These are phyloP conservation scores for Scomber colias DNA, from an alignment of 2,113 vertebrate species.

Conservation along the genomic window DNA sequence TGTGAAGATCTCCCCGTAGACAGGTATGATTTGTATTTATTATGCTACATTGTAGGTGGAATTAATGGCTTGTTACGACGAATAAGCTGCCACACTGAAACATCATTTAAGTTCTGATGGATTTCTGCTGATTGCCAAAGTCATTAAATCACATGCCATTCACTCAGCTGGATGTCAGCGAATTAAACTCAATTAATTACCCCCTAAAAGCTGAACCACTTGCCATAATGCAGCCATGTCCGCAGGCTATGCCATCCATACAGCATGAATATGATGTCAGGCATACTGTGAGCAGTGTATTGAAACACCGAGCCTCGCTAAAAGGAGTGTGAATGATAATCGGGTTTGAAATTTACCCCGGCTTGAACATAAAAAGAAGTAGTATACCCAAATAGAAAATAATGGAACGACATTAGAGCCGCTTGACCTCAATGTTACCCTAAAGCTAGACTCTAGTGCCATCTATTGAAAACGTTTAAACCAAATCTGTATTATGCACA, in stretches of 20 bases:
- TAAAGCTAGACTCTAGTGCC: constrained; percentile 95
- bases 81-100: constrained; percentile 12
- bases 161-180: constrained; percentile 36
- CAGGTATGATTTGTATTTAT: constrained; percentile 55
- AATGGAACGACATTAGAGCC: constrained; percentile 63
- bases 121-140: constrained; percentile 1
- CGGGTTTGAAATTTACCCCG: constrained; percentile 24
- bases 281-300: constrained; percentile 8
- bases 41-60: constrained; percentile 31
- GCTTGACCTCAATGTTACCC: constrained; percentile 85
- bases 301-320: constrained; percentile 5
- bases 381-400: constrained; percentile 47
- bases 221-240: constrained; percentile 33
- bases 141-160: constrained; percentile 33
- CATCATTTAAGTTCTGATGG: constrained; percentile 17
- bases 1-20: constrained; percentile 52
- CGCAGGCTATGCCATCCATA: constrained; percentile 25
- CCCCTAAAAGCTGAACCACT: not conserved
- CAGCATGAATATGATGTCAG: constrained; percentile 4
- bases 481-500: constrained; percentile 71
- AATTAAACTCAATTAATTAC: constrained; percentile 37
- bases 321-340: constrained; percentile 11
- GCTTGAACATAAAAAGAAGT: constrained; percentile 21
- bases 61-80: constrained; percentile 31
- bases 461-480: constrained; percentile 92